Conservation (phyloP, 1,140 invertebrate genomes). For the Drosophila kohkoa region DNA sequence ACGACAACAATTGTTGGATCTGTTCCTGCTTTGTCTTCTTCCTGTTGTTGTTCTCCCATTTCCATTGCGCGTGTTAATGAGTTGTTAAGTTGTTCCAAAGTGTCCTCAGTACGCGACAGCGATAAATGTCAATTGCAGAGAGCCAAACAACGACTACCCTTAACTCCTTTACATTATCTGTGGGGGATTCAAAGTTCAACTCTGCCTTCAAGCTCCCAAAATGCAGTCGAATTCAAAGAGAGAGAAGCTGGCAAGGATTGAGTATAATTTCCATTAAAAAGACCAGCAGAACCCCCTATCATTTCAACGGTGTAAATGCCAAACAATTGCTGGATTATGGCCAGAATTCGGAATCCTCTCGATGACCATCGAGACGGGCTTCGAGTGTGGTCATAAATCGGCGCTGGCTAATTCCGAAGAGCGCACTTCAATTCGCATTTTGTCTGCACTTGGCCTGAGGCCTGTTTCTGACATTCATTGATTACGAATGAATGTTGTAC, state of each 20-base stretch:
- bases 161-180: not conserved
- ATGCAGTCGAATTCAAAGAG: constrained; percentile 7
- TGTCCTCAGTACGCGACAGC: constrained; percentile 58
- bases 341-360: constrained; percentile 17
- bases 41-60: constrained; percentile 20
- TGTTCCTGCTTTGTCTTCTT: constrained; percentile 2
- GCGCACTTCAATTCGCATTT: constrained; percentile 50
- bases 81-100: constrained; percentile 72
- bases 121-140: constrained; percentile 80
- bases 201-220: constrained; percentile 28
- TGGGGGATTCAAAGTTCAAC: constrained; percentile 6
- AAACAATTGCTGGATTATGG: constrained; percentile 52
- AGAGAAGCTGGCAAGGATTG: constrained; percentile 16
- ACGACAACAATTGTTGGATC: constrained; percentile 59
- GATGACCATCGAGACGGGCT: constrained; percentile 30
- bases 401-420: constrained; percentile 64
- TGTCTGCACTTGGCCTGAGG: constrained; percentile 18
- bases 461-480: constrained; percentile 68
- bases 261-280: constrained; percentile 24
- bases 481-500: constrained; percentile 1
- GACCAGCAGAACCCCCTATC: not conserved
- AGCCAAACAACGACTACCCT: constrained; percentile 13
- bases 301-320: constrained; percentile 34
- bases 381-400: constrained; percentile 73
- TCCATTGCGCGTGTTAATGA: constrained; percentile 73